A percentile compares a stretch with the other conserved stretches of the same genome.
These are phyloP conservation scores for Halichoerus grypus DNA, from an alignment of 2,113 vertebrate species.

Conservation along the genomic window DNA sequence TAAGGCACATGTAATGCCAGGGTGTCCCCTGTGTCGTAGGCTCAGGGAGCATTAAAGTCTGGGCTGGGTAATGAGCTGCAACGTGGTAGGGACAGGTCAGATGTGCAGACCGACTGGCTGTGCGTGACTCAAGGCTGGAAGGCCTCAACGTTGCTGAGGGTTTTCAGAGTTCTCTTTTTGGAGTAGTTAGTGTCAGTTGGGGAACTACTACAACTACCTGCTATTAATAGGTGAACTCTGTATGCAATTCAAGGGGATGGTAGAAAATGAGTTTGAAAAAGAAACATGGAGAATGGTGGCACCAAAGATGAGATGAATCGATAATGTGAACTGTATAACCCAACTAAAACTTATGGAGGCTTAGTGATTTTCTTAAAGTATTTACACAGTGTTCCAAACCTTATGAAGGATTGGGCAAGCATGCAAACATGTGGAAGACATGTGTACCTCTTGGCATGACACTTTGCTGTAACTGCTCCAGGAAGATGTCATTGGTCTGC, in stretches of 20 bases:
- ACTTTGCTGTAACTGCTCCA: background rate
- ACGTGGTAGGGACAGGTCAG: background rate
- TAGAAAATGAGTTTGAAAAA: conserved; percentile 2
- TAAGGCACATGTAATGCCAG: background rate
- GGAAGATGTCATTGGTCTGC: background rate
- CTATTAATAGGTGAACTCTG: background rate
- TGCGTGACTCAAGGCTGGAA: background rate
- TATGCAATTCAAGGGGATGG: background rate
- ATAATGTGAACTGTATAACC: background rate
- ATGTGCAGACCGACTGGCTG: background rate
- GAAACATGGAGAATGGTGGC: background rate
- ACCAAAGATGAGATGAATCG: background rate
- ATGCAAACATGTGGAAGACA: background rate
- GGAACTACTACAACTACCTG: background rate
- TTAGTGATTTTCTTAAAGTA: background rate
- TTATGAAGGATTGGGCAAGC: background rate
- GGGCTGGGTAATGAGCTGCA: background rate
- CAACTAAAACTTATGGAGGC: background rate
- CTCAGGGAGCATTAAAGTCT: background rate
- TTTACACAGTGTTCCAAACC: background rate
- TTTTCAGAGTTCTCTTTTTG: background rate
- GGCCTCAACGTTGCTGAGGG: background rate
- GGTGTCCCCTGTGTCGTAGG: background rate
- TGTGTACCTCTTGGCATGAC: background rate
- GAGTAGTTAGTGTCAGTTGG: background rate